Evolutionary conservation across 2,888 invertebrate species (phyloP).

Genomic region (Gymnoscelis rufifasciata): DNA sequence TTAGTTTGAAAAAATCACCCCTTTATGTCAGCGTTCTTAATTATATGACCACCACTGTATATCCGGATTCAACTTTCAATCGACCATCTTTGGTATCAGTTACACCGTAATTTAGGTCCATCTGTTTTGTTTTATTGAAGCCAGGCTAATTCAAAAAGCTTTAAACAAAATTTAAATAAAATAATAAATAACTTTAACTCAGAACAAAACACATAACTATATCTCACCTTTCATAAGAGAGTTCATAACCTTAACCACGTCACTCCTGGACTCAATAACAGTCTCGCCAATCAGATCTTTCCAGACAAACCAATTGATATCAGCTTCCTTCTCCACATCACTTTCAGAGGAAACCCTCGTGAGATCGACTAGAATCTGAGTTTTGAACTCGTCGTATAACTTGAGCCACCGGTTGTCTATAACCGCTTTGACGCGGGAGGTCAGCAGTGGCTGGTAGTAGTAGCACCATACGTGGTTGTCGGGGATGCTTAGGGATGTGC

Average conservation of each 20-base stretch:
- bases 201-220: not conserved
- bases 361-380: constrained; percentile 59
- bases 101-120: too few species aligned
- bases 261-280: constrained; percentile 63
- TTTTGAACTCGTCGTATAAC: constrained; percentile 59
- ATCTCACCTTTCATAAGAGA: constrained; percentile 66
- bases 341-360: constrained; percentile 66
- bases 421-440: constrained; percentile 82
- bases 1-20: too few species aligned
- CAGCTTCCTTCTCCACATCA: constrained; percentile 77
- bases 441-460: constrained; percentile 86
- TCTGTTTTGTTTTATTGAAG: too few species aligned
- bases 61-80: too few species aligned
- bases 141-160: too few species aligned
- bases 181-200: too few species aligned
- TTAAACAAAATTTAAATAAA: too few species aligned
- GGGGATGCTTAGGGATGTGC: constrained; percentile 78
- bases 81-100: too few species aligned
- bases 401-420: constrained; percentile 69
- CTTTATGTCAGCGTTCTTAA: too few species aligned
- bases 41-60: too few species aligned
- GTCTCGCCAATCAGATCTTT: constrained; percentile 81
- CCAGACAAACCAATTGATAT: constrained; percentile 87
- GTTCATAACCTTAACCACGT: constrained; percentile 71
- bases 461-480: constrained; percentile 83